Percentiles rank a stretch among this genome's conserved stretches.
Evolutionary conservation across 1,140 invertebrate species (phyloP).

Genomic region (Calliopsis andreniformis): DNA sequence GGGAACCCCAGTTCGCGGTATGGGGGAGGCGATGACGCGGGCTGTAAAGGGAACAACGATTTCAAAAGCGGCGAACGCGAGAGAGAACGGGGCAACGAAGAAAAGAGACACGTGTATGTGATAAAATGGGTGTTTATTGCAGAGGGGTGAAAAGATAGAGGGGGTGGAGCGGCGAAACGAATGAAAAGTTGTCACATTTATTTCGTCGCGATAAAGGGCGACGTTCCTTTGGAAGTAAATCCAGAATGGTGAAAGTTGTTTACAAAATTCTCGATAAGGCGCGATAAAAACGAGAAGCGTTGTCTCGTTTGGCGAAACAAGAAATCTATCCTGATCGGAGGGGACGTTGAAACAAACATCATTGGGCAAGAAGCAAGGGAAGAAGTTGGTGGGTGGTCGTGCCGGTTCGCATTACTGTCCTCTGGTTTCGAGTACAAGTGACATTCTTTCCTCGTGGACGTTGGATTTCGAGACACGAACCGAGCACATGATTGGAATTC

Average conservation of each 20-base stretch:
- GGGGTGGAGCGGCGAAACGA: constrained; percentile 16
- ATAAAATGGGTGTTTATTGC: constrained; percentile 58
- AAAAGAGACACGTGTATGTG: constrained; percentile 27
- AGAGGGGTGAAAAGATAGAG: constrained; percentile 31
- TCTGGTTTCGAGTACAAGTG: constrained; percentile 4
- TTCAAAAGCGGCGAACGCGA: constrained; percentile 53
- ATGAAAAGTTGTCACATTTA: constrained; percentile 62
- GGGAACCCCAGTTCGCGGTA: background rate
- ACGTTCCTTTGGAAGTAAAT: constrained; percentile 27
- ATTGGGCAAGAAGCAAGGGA: background rate
- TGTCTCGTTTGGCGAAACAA: background rate
- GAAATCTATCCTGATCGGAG: constrained; percentile 6
- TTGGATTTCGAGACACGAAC: constrained; percentile 51
- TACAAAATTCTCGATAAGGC: constrained; percentile 41
- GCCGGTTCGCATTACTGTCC: constrained; percentile 32
- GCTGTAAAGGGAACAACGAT: constrained; percentile 64
- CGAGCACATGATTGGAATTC: constrained; percentile 57
- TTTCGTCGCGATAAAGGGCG: constrained; percentile 42
- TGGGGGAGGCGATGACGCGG: constrained; percentile 9
- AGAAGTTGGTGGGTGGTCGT: background rate
- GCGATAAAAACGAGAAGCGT: constrained; percentile 7
- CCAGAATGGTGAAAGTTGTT: constrained; percentile 24
- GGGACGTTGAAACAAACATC: background rate
- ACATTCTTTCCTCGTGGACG: constrained; percentile 5
- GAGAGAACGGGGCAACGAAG: constrained; percentile 32